Evolutionary conservation across 2,113 vertebrate species (phyloP).

Genomic region (Vulpes lagopus): DNA sequence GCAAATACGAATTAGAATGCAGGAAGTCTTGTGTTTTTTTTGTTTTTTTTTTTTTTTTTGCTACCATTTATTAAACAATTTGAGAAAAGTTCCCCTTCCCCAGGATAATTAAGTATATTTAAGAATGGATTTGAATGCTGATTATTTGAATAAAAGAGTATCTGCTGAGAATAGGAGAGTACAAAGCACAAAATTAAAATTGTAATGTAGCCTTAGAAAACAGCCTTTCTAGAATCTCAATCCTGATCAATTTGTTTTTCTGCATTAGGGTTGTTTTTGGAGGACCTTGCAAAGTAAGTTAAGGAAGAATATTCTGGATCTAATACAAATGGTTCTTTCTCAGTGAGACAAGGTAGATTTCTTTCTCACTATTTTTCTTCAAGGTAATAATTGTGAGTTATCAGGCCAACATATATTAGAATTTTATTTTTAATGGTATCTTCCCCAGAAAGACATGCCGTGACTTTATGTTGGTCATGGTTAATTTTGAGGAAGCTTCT

Average conservation of each 20-base stretch:
- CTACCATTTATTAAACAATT: background rate
- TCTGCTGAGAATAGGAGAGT: background rate
- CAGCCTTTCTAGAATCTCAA: background rate
- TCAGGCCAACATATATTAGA: background rate
- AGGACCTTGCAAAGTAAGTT: background rate
- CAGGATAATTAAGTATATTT: background rate
- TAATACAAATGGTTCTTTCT: slow-evolving; percentile 24
- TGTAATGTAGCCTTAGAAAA: background rate
- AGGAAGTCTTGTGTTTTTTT: background rate
- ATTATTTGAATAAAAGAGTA: background rate
- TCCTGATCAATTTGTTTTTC: background rate
- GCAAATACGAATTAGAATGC: slow-evolving; percentile 10
- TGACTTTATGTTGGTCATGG: background rate
- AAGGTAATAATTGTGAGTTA: background rate
- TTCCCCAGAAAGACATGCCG: background rate
- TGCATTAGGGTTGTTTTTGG: background rate
- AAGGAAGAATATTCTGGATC: background rate
- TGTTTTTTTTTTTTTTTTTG: background rate
- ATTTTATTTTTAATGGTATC: slow-evolving; percentile 4
- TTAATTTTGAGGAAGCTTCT: slow-evolving; percentile 9
- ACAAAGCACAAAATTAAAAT: slow-evolving; percentile 48
- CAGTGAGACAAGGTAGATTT: background rate
- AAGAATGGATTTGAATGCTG: slow-evolving; percentile 41
- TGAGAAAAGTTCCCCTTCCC: background rate
- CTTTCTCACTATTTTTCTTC: slow-evolving; percentile 8